phyloP scores from a whole-genome alignment of 2,888 invertebrate genomes.

The Agriotes lineatus region DNA sequence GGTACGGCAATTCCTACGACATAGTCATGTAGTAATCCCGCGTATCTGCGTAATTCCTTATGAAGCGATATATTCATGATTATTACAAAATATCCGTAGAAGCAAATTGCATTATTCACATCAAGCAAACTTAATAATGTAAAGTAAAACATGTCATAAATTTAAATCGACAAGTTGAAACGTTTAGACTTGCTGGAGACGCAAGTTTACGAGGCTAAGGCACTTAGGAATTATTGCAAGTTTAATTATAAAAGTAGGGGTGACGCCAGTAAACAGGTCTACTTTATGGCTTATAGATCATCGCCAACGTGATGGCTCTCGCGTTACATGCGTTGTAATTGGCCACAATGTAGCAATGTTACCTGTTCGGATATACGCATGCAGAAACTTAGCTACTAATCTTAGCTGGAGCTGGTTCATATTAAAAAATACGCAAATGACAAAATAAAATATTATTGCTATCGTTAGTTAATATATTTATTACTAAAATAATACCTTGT shows the following conservation, averaged over 20 bases:
- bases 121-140: constrained; percentile 37
- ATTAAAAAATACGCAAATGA: no score
- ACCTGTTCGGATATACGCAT: constrained; percentile 21
- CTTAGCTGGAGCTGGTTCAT: no score
- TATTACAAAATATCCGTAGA: constrained; percentile 26
- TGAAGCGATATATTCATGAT: neutral
- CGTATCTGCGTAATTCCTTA: constrained; percentile 25
- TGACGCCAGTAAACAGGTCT: constrained; percentile 57
- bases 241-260: constrained; percentile 59
- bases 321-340: constrained; percentile 50
- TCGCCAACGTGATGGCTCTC: constrained; percentile 53
- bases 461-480: no score
- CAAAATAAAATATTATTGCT: no score
- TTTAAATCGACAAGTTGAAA: constrained; percentile 52
- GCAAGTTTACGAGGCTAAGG: constrained; percentile 53
- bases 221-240: constrained; percentile 57
- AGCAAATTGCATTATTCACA: constrained; percentile 32
- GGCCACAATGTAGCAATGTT: constrained; percentile 52
- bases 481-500: no score
- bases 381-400: no score
- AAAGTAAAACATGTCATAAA: constrained; percentile 49
- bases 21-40: constrained; percentile 3
- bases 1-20: neutral
- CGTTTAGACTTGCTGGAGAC: constrained; percentile 51
- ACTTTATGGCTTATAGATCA: constrained; percentile 58